Evolutionary conservation across 2,113 vertebrate species (phyloP).

Genomic region (Menura novaehollandiae): DNA sequence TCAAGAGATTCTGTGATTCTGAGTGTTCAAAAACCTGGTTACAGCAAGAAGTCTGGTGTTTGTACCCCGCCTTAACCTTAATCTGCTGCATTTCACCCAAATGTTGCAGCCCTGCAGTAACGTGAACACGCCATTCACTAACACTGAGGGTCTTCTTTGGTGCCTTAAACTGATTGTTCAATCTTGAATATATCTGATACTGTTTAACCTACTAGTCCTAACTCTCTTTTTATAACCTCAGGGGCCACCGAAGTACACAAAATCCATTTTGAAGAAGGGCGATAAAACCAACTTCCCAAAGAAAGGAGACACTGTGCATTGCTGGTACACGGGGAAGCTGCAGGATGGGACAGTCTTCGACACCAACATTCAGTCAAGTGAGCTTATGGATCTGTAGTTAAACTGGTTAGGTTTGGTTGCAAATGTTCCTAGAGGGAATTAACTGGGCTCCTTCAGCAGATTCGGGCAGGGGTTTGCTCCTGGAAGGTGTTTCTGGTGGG

Average conservation of each 20-base stretch:
- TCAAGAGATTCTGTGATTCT: neutral
- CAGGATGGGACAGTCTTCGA: constrained; percentile 96
- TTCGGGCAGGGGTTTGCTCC: fast-evolving
- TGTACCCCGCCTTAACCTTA: fast-evolving
- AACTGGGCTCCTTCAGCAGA: neutral
- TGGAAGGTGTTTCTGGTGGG: fast-evolving
- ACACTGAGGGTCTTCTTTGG: fast-evolving
- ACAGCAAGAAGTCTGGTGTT: neutral
- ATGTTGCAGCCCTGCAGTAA: neutral
- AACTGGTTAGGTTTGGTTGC: neutral
- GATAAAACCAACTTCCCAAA: constrained; percentile 94
- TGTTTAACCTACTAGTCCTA: neutral
- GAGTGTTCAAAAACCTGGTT: neutral
- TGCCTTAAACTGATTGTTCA: fast-evolving
- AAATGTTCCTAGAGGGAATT: fast-evolving
- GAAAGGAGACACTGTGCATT: constrained; percentile 92
- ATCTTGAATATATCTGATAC: fast-evolving
- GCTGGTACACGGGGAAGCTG: constrained; percentile 93
- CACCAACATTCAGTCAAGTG: constrained; percentile 88
- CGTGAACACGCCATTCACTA: fast-evolving
- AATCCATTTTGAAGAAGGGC: constrained; percentile 89
- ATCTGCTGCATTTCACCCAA: fast-evolving
- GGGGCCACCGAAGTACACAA: constrained; percentile 91
- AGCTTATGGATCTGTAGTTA: fast-evolving
- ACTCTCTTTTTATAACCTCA: constrained; percentile 9